Percentiles rank a stretch among this genome's conserved stretches.
Conservation (phyloP, 2,113 vertebrate species). For the Carettochelys insculpta region DNA sequence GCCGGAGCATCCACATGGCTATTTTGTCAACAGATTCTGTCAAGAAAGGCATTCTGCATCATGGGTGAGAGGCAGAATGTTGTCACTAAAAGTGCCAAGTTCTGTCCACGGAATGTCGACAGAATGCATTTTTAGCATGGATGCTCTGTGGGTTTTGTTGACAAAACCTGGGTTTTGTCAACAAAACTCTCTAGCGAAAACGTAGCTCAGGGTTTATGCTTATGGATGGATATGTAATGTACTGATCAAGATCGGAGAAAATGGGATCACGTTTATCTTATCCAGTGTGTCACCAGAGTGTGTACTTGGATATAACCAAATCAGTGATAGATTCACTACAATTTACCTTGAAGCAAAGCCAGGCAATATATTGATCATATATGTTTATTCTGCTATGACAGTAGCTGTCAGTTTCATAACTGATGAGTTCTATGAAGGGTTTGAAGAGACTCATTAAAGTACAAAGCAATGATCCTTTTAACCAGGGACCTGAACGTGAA, state of each 20-base stretch:
- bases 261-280: background rate
- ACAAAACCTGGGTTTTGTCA: too few species aligned
- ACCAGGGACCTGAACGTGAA: background rate
- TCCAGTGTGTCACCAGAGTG: background rate
- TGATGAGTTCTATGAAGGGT: background rate
- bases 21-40: too few species aligned
- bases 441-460: background rate
- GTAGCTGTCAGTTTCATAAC: background rate
- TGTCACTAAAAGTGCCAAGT: too few species aligned
- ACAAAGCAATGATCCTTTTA: background rate
- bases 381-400: background rate
- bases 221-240: background rate
- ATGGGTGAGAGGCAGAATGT: too few species aligned
- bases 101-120: too few species aligned
- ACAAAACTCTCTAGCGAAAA: too few species aligned
- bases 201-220: too few species aligned
- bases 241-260: background rate
- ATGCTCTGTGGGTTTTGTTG: too few species aligned
- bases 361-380: background rate
- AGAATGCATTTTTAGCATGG: too few species aligned
- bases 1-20: too few species aligned
- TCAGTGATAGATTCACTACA: background rate
- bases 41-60: too few species aligned
- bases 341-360: background rate
- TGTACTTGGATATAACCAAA: background rate